Evolutionary conservation across 2,113 vertebrate species (phyloP).

Genomic region (Kryptolebias marmoratus): DNA sequence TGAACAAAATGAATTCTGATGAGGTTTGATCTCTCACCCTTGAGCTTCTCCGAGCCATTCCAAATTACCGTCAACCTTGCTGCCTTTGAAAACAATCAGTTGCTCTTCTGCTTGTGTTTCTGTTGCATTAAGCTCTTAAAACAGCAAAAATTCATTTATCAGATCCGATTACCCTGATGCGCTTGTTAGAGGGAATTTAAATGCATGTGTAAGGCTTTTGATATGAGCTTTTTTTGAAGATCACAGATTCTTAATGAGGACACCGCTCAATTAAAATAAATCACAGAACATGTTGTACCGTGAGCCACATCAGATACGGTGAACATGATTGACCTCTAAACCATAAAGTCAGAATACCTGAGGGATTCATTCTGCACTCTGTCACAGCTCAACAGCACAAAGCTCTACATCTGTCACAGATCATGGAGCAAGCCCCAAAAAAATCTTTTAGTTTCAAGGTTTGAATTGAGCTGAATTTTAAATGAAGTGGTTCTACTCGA

Average conservation of each 20-base stretch:
- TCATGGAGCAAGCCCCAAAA: conserved; percentile 8
- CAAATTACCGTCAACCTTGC: conserved; percentile 42
- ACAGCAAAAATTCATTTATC: conserved; percentile 55
- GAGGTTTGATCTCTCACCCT: conserved; percentile 48
- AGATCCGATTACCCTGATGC: conserved; percentile 40
- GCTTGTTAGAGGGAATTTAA: conserved; percentile 36
- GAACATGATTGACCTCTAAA: conserved; percentile 41
- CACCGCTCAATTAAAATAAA: conserved; percentile 27
- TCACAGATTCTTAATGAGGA: conserved; percentile 45
- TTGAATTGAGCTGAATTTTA: conserved; percentile 16
- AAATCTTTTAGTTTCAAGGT: conserved; percentile 14
- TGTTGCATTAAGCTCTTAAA: conserved; percentile 32
- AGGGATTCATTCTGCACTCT: conserved; percentile 25
- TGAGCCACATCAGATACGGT: conserved; percentile 23
- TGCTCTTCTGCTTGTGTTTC: conserved; percentile 36
- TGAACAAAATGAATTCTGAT: conserved; percentile 27
- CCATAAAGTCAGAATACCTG: conserved; percentile 17
- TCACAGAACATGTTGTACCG: conserved; percentile 7
- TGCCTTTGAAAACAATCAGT: conserved; percentile 61
- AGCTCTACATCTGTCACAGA: conserved; percentile 53
- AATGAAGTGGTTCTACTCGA: conserved; percentile 4
- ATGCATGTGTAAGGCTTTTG: conserved; percentile 32
- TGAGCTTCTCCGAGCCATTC: conserved; percentile 48
- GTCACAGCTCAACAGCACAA: conserved; percentile 13
- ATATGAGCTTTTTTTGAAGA: conserved; percentile 46